Evolutionary conservation across 2,797 vertebrate species (phyloP), one percentile per base, ranked within the genome.

Genomic region (Enteromius anoplus): DNA sequence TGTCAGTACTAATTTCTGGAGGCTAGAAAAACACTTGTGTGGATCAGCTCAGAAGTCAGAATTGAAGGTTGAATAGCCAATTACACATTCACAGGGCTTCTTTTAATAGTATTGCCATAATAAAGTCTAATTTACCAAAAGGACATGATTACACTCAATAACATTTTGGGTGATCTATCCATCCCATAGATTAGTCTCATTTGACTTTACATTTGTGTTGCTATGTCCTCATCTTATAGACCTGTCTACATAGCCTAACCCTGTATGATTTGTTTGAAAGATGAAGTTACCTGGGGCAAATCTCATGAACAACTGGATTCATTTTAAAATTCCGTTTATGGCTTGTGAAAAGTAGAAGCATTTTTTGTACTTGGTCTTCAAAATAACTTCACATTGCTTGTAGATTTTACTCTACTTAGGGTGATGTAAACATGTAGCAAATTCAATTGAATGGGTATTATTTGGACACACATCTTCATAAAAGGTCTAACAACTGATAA

Each of bases 1-100:
- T 77, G 84, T 76, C 76, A 58, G 53, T 71, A 66, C 69, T 83
- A 64, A 87, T 78, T 65, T 66, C 12, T 40, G 2, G 45, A 83
- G 64, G 32, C 62, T 40, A 29, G 21, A 26, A 51, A n/a, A 23
- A 49, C 66, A n/a, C 17, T 60, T 23, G 68, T n/a, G 66, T 62
- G 53, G 53, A 72, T 72, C 42, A 62, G 12, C 79, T 34, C 15
- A 34, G 15, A 81, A 37, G 14, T 11, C 29, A 37, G 21, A 64
- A 65, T 9, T 64, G 8, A 75, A 37, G 21, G 32, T 64, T 65
- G 21, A 40, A 75, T 73, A 72, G n/a, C 40, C 26, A 34, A 72
- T 69, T 69, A 21, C 64, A 71, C 5, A 5, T 4, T 26, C 23
- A 70, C 11, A 26, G 12, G 17, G 6, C 15, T 32, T 19, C 32